Base-by-base conservation (phyloP, 2,797 vertebrate genomes). In the Lateolabrax maculatus region DNA sequence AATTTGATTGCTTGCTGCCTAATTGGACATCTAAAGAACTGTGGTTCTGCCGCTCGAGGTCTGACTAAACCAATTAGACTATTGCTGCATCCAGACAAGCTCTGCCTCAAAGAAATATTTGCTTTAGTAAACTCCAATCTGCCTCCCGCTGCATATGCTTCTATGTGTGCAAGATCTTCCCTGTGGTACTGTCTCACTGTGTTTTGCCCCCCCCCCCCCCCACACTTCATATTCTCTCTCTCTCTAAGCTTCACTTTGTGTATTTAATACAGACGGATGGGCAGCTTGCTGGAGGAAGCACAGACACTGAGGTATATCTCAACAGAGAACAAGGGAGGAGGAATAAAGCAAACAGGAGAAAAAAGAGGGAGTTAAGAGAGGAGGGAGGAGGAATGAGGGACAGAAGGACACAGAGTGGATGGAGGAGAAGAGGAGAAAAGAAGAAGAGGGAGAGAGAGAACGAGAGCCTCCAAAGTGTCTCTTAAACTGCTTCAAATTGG, bases 401-500 rank as follows among this genome's bases (percentile, higher is more conserved):
- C 12, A 34, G 74, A 0, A 16, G 23, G 31, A 76, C 43, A 15
- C 37, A 21, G 63, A 60, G 27, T 11, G 46, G 39, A 63, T 37
- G 55, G 23, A 58, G 23, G 23, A 34, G 44, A 62, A 64, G 27
- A 60, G 43, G 41, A 49, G 52, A 48, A 23, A 43, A 27, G 18
- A 46, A 66, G 23, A 39, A 66, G n/a, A n/a, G n/a, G n/a, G 55
- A 67, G 57, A 72, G 58, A 77, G 13, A 29, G 53, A 73, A 0
- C 1, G 71, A 77, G 75, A 64, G 58, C n/a, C 56, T 71, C 75
- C 48, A 80, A 87, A 90, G 81, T 84, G 84, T 52, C 70, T 81
- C 78, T 75, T 89, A 84, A 93, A 89, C 85, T 77, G 77, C 78
- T 63, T 90, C 74, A 87, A 84, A 90, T 84, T 77, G 90, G 77